Evolutionary conservation across 1,140 invertebrate genomes (phyloP).

Genomic region (Megalonaias nervosa): DNA sequence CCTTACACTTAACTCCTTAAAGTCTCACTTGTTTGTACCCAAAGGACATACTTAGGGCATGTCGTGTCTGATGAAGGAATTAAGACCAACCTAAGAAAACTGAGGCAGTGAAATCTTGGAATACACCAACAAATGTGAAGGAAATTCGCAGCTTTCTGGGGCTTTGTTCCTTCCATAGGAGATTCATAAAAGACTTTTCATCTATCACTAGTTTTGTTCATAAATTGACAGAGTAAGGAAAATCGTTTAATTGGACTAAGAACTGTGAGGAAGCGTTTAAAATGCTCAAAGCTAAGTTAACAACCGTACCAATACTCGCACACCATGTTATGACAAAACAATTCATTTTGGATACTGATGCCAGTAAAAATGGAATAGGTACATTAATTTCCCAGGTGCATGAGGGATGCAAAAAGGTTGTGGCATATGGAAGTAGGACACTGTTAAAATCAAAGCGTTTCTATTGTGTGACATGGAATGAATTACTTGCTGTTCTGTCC

Average conservation of each 20-base stretch:
- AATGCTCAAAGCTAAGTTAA: slow-evolving; percentile 28
- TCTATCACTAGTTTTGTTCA: too few species aligned
- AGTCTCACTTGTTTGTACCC: slow-evolving; percentile 16
- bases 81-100: too few species aligned
- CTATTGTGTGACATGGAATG: slow-evolving; percentile 3
- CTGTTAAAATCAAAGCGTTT: neutral
- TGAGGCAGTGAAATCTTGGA: slow-evolving; percentile 2
- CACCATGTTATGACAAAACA: slow-evolving; percentile 28
- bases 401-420: slow-evolving; percentile 14
- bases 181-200: too few species aligned
- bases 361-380: slow-evolving; percentile 27
- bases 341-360: too few species aligned
- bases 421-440: slow-evolving; percentile 33
- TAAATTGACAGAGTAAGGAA: too few species aligned
- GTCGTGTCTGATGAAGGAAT: slow-evolving; percentile 5
- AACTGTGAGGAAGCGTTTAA: slow-evolving; percentile 29
- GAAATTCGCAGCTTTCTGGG: slow-evolving; percentile 20
- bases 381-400: slow-evolving; percentile 23
- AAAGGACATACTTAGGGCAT: slow-evolving; percentile 18
- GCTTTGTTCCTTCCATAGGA: too few species aligned
- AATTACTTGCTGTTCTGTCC: slow-evolving; percentile 39
- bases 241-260: slow-evolving; percentile 34
- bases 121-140: neutral
- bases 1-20: slow-evolving; percentile 18
- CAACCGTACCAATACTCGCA: slow-evolving; percentile 31